Base-by-base conservation (phyloP, 2,113 vertebrate species). In the Pteronura brasiliensis region DNA sequence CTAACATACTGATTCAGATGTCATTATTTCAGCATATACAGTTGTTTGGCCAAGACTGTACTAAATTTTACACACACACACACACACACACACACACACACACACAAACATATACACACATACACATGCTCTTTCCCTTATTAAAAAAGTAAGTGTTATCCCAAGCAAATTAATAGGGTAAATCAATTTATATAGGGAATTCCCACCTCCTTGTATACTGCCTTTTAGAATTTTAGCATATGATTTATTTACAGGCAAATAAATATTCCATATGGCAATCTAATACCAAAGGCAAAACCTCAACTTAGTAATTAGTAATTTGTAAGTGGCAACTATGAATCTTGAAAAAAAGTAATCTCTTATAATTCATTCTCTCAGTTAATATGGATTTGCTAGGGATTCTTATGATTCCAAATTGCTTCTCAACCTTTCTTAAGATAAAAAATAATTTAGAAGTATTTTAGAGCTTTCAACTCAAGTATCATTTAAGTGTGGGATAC, bases 381-480 rank as follows among this genome's bases (percentile, higher is more conserved):
- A 27, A 10, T 77, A 85, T 27, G 27, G 15, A 76, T 47, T 39
- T 74, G 14, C 61, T 39, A 61, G 18, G 7, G 15, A 82, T 88
- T 81, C 36, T 95, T 84, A 39, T 27, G 47, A 89, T 59, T 93
- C 14, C 42, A 94, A 94, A 82, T 77, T 44, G 2, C 39, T 96
- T 69, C 15, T 65, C 7, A 89, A 92, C 42, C 42, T 95, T 93
- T 83, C 42, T 77, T 93, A 25, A 42, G 5, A n/a, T 92, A 7
- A 65, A 96, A 88, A 83, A 57, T 83, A 71, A 94, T 88, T 79
- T 88, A 63, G 17, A 83, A 82, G 6, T 87, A 57, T 79, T 86
- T 96, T 67, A 76, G 57, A 76, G 31, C 17, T 61, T 91, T 67
- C 4, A 72, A 18, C 4, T 93, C 18, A 74, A 89, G 0, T 82